Evolutionary conservation across 2,113 vertebrate genomes (phyloP).

Genomic region (Chionodraco myersi): DNA sequence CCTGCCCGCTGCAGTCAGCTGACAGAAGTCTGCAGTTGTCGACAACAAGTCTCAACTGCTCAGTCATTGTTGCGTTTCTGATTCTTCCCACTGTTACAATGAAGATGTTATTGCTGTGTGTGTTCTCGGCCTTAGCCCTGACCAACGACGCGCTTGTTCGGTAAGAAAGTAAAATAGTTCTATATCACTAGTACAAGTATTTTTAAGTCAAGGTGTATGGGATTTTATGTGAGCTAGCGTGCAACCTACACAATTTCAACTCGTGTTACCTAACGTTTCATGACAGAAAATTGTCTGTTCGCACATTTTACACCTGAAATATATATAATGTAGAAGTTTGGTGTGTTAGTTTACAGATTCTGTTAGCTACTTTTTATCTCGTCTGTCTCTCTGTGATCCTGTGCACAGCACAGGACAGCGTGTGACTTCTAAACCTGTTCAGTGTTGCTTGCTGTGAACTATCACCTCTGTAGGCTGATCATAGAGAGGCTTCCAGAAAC

Average conservation of each 20-base stretch:
- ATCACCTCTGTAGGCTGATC: background rate
- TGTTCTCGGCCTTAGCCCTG: conserved; percentile 64
- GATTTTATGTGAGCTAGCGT: background rate
- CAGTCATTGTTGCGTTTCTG: conserved; percentile 39
- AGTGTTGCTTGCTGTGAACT: background rate
- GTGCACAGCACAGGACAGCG: background rate
- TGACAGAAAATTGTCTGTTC: background rate
- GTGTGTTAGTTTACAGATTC: background rate
- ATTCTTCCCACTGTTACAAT: conserved; percentile 38
- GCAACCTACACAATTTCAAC: background rate
- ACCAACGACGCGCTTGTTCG: conserved; percentile 72
- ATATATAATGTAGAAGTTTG: background rate
- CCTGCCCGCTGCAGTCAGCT: conserved; percentile 38
- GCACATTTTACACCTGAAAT: background rate
- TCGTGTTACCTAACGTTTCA: background rate
- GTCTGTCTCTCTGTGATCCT: background rate
- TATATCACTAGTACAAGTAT: background rate
- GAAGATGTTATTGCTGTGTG: conserved; percentile 57
- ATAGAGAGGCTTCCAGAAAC: background rate
- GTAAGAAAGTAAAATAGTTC: conserved; percentile 57
- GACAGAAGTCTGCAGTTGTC: conserved; percentile 38
- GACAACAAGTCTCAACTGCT: conserved; percentile 15
- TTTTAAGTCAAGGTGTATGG: too few species aligned
- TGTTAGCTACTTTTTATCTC: too few species aligned
- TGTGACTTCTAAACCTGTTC: background rate